Base-by-base conservation (phyloP, 2,797 vertebrate species). In the Gymnoscopelus braueri region DNA sequence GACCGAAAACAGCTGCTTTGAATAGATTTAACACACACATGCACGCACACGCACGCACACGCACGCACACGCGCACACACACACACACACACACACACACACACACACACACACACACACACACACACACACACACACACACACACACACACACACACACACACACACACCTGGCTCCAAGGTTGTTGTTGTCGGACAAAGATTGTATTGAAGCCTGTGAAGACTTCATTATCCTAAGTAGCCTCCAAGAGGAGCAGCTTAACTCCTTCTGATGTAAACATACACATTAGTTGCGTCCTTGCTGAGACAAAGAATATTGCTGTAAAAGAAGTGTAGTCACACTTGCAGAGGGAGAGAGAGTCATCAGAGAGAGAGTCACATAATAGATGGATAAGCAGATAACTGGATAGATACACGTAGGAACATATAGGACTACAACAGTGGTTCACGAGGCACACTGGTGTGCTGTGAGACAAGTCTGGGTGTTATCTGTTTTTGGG, bases 1-100 rank as follows among this genome's bases (percentile, higher is more conserved):
- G 74, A 85, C 82, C 70, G 76, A 67, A 74, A 63, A 65, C 66
- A 78, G 73, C 59, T 75, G 69, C 60, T 65, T 57, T 50, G 23
- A 39, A 7, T 4, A 35, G 15, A 39, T 15, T 39, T 15, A 58
- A 60, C 58, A 23, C 12, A 32, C 24, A 0, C 26, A 2, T 4
- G 24, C 26, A 14, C 35, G 47, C 12, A 3, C 49, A 51, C 12
- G 14, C 49, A n/a, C 12, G 2, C 49, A 51, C 12, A 51, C 49
- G 14, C 12, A 51, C 49, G 14, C 12, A 51, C 13, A 51, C 49
- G 14, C 49, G 3, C 49, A 14, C 49, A n/a, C 49, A 14, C 49
- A n/a, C 49, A 14, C 49, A n/a, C 49, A 51, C 49, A n/a, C 49
- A 51, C 49, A 51, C 13, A 51, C 50, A 51, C 50, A 5, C 50